Evolutionary conservation across 1,140 invertebrate species (phyloP), one percentile per base, ranked within the genome.

Genomic region (Zelostemma sp.): DNA sequence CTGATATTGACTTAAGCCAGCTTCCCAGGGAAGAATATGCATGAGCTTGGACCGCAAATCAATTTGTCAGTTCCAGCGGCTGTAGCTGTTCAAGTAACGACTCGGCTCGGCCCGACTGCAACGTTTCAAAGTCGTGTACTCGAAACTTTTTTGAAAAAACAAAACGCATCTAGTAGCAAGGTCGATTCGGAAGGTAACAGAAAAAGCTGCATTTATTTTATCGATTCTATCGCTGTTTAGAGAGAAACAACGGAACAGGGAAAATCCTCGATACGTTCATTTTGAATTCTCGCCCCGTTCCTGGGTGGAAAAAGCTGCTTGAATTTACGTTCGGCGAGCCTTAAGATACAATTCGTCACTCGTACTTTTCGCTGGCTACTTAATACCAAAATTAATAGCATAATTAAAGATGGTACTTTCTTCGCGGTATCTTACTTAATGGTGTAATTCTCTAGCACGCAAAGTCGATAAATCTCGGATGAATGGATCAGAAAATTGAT

Each of bases 401-500:
- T 35, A 35, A 35, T 35, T 35, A 35, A 35, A 35, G 33, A n/a
- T 9, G 25, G 33, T n/a, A n/a, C 33, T n/a, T 35, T 35, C 21
- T 25, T 25, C 21, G 21, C 21, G 21, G 21, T 25, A 4, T 8
- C 21, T 8, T 8, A 25, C 21, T 25, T 11, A n/a, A 35, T 35
- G 11, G 33, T 9, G 5, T 35, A n/a, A 35, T 35, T 35, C n/a
- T 35, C 33, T 35, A n/a, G 5, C 33, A 35, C 33, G 33, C 11
- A 2, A 9, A 35, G 33, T 35, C n/a, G 3, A n/a, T 35, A 35
- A 35, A 35, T 35, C 33, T 9, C 11, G 33, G 11, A 2, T 35
- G 33, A 35, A 35, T 35, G 11, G 33, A 35, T 35, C 33, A 35
- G 33, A 35, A 35, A 35, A 35, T 35, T 35, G 33, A 35, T 35